Conservation (phyloP, 1,140 invertebrate genomes). For the Phthorimaea operculella region DNA sequence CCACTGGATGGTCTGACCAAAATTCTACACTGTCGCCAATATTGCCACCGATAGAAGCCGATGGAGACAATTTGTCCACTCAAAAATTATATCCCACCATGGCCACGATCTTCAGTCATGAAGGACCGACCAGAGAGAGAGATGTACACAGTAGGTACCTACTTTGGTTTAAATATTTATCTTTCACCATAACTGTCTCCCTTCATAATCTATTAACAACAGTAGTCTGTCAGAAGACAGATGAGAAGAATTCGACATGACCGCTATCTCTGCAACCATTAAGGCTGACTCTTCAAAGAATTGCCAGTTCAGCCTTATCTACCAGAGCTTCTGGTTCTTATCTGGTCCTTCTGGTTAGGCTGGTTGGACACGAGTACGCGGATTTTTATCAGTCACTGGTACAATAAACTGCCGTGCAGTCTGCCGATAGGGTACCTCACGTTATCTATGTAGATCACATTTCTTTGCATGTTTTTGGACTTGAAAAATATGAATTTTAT, state of each 20-base stretch:
- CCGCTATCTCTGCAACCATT: neutral
- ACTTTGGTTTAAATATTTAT: too few relatives aligned
- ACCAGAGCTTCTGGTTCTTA: neutral
- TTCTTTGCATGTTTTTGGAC: neutral
- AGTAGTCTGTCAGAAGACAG: too few relatives aligned
- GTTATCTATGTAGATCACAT: neutral
- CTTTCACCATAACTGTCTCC: too few relatives aligned
- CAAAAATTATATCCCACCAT: too few relatives aligned
- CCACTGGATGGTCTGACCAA: too few relatives aligned
- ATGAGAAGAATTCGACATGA: neutral
- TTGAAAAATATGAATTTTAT: neutral
- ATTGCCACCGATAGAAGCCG: too few relatives aligned
- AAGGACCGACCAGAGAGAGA: too few relatives aligned
- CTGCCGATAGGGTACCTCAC: neutral
- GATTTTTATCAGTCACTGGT: neutral
- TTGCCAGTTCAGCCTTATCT: neutral
- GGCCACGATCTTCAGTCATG: too few relatives aligned
- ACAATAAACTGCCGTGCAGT: neutral
- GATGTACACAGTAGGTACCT: too few relatives aligned
- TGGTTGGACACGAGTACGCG: neutral
- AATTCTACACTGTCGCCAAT: too few relatives aligned
- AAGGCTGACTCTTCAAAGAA: neutral
- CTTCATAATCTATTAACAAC: too few relatives aligned
- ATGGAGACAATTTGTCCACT: too few relatives aligned
- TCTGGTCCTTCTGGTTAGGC: neutral